Conservation (phyloP, 2,888 invertebrate genomes). For the Galerucella calmariensis region DNA sequence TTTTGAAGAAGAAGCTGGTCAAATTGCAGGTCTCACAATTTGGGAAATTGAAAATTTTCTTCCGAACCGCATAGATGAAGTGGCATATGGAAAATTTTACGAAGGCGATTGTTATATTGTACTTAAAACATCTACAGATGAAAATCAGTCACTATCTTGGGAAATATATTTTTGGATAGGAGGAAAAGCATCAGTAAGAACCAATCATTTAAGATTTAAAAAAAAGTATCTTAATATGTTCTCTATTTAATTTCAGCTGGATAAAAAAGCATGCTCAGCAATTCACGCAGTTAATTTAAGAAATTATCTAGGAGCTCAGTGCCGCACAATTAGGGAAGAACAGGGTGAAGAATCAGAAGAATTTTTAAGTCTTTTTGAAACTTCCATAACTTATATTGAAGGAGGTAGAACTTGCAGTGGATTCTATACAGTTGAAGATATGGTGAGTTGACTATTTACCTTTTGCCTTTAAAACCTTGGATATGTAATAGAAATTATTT, state of each 20-base stretch:
- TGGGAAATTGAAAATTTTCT: slow-evolving; percentile 99
- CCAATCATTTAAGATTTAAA: slow-evolving; percentile 37
- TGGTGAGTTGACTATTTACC: slow-evolving; percentile 66
- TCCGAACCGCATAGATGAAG: slow-evolving; percentile 94
- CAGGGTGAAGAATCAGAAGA: slow-evolving; percentile 97
- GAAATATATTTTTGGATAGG: slow-evolving; percentile 99
- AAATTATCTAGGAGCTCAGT: slow-evolving; percentile 93
- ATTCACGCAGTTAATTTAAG: slow-evolving; percentile 99
- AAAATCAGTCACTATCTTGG: slow-evolving; percentile 87
- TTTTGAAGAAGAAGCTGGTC: slow-evolving; percentile 95
- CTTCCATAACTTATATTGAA: slow-evolving; percentile 93
- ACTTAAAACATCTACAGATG: slow-evolving; percentile 87
- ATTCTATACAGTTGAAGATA: slow-evolving; percentile 96
- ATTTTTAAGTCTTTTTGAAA: slow-evolving; percentile 91
- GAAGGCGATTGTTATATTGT: slow-evolving; percentile 99
- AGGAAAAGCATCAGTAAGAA: slow-evolving; percentile 85
- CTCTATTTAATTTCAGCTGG: slow-evolving; percentile 70
- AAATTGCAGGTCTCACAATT: slow-evolving; percentile 89
- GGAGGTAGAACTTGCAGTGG: slow-evolving; percentile 98
- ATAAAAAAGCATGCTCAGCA: slow-evolving; percentile 95
- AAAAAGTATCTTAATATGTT: neutral
- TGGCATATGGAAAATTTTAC: slow-evolving; percentile 96
- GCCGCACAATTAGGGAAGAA: slow-evolving; percentile 95
- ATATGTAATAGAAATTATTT: neutral
- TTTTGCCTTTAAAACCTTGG: neutral